Percentiles rank a stretch among this genome's conserved stretches.
phyloP scores from a whole-genome alignment of 2,888 invertebrate genomes.

The Fragum sueziense region DNA sequence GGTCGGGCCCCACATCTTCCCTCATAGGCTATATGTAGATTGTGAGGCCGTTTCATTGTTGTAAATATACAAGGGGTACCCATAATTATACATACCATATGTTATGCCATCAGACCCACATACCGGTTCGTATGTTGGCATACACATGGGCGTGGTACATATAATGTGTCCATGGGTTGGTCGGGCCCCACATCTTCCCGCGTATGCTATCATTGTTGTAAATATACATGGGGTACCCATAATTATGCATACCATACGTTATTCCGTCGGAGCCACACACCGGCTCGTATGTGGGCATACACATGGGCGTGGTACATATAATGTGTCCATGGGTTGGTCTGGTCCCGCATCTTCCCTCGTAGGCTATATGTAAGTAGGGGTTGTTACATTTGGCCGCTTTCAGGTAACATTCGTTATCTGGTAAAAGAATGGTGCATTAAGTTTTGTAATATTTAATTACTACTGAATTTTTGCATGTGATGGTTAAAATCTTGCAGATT shows the following conservation, averaged over 20 bases:
- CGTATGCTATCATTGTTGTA: too few relatives aligned
- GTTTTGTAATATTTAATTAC: too few relatives aligned
- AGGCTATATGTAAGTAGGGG: not conserved
- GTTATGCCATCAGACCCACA: slow-evolving; percentile 42
- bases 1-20: slow-evolving; percentile 40
- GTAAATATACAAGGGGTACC: too few relatives aligned
- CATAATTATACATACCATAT: too few relatives aligned
- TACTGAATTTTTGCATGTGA: too few relatives aligned
- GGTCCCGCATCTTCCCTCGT: slow-evolving; percentile 24
- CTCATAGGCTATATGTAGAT: slow-evolving; percentile 6
- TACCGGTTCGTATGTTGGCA: slow-evolving; percentile 37
- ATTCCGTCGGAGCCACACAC: slow-evolving; percentile 46
- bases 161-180: slow-evolving; percentile 8
- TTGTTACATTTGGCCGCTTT: slow-evolving; percentile 26
- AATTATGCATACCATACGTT: slow-evolving; percentile 47
- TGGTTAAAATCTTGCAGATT: too few relatives aligned
- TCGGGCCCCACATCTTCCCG: too few relatives aligned
- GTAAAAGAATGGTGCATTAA: too few relatives aligned
- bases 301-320: slow-evolving; percentile 46
- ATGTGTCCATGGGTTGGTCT: slow-evolving; percentile 7
- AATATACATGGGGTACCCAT: too few relatives aligned
- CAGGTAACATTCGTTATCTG: slow-evolving; percentile 39
- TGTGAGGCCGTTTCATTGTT: slow-evolving; percentile 15
- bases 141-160: slow-evolving; percentile 46
- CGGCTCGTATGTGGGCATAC: slow-evolving; percentile 32